Percentiles rank a stretch among this genome's conserved stretches.
These are phyloP conservation scores for Cheilinus undulatus DNA, from an alignment of 2,113 vertebrate genomes.

Conservation along the genomic window DNA sequence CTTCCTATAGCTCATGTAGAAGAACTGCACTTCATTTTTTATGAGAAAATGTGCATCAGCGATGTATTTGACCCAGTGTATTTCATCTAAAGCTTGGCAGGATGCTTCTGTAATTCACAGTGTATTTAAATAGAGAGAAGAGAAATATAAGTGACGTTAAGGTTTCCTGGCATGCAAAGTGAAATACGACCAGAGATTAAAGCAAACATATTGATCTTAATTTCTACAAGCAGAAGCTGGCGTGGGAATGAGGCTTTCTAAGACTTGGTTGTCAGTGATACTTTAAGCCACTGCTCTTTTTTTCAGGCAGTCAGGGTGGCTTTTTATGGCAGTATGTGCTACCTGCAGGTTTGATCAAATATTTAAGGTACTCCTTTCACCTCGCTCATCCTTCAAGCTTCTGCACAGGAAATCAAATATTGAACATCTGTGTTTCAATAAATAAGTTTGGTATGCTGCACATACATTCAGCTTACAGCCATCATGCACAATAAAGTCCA, in stretches of 20 bases:
- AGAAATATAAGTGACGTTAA: too few relatives aligned
- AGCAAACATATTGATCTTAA: too few relatives aligned
- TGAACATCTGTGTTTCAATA: constrained; percentile 45
- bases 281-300: background rate
- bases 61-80: background rate
- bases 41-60: background rate
- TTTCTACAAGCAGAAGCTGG: too few relatives aligned
- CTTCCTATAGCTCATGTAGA: background rate
- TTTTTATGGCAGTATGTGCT: constrained; percentile 16
- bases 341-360: constrained; percentile 60
- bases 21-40: background rate
- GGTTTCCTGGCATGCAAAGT: too few relatives aligned
- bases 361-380: constrained; percentile 50
- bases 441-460: constrained; percentile 26
- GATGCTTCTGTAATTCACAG: background rate
- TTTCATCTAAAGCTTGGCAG: background rate
- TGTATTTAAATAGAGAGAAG: background rate
- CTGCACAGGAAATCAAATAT: constrained; percentile 60
- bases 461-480: background rate
- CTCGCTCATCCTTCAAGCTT: constrained; percentile 43
- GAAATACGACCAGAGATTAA: too few relatives aligned
- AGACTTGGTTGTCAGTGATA: background rate
- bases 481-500: background rate
- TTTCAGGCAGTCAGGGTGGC: constrained; percentile 1
- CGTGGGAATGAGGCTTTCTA: background rate